Evolutionary conservation across 2,113 vertebrate species (phyloP).

Genomic region (Campylomormyrus numenius): DNA sequence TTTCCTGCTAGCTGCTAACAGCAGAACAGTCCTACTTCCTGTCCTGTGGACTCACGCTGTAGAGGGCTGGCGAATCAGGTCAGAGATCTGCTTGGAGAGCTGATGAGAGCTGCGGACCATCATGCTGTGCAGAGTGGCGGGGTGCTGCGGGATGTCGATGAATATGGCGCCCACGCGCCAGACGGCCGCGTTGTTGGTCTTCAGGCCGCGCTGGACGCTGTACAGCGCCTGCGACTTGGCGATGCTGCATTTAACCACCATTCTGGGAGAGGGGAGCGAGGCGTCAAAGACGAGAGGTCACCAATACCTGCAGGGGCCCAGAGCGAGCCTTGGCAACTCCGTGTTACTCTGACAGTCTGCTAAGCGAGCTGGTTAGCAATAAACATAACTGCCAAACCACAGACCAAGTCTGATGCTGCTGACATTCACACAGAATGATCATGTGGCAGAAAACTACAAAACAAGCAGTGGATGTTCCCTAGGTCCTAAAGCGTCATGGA

Average conservation of each 20-base stretch:
- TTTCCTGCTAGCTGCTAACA: neutral
- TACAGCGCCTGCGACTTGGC: constrained; percentile 97
- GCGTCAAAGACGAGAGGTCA: too few species aligned
- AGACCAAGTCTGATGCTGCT: neutral
- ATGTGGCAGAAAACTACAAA: neutral
- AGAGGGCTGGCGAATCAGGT: constrained; percentile 94
- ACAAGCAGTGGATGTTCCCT: neutral
- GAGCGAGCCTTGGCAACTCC: neutral
- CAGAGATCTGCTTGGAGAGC: constrained; percentile 96
- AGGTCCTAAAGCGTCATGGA: neutral
- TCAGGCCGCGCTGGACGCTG: constrained; percentile 88
- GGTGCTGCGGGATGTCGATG: constrained; percentile 97
- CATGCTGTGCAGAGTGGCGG: constrained; percentile 95
- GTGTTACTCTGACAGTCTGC: neutral
- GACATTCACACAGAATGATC: neutral
- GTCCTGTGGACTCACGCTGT: constrained; percentile 58
- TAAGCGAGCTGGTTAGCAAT: neutral
- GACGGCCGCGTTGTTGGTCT: constrained; percentile 89
- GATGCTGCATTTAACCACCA: constrained; percentile 98
- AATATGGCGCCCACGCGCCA: constrained; percentile 93
- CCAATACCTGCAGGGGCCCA: neutral
- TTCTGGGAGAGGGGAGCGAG: constrained; percentile 57
- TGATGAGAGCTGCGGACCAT: constrained; percentile 99
- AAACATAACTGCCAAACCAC: neutral
- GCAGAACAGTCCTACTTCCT: neutral